Conservation (phyloP, 2,888 invertebrate genomes). For the Anarsia innoxiella region DNA sequence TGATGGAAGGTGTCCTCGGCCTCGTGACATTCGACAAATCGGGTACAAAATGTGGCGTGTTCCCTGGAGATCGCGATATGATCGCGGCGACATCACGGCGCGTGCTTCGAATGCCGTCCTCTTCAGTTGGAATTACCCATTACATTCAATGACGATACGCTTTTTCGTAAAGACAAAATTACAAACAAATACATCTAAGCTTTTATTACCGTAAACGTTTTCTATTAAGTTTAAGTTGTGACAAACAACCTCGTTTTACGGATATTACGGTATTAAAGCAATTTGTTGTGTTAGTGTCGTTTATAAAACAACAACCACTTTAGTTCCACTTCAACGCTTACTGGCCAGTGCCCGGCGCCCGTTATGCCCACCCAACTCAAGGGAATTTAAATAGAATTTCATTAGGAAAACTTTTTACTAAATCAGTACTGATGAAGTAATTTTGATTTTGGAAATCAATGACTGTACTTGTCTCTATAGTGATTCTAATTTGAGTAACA, state of each 20-base stretch:
- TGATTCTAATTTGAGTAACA: too few species aligned
- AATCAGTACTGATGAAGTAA: too few species aligned
- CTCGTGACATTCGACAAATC: slow-evolving; percentile 26
- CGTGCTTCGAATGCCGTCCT: slow-evolving; percentile 65
- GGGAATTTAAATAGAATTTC: too few species aligned
- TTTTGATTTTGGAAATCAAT: too few species aligned
- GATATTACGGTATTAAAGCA: slow-evolving; percentile 39
- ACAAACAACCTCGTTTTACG: slow-evolving; percentile 51
- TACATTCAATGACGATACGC: slow-evolving; percentile 64
- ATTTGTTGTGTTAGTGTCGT: slow-evolving; percentile 19
- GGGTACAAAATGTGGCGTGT: slow-evolving; percentile 30
- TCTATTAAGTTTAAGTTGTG: slow-evolving; percentile 50
- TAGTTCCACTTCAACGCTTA: slow-evolving; percentile 10
- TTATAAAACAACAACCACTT: slow-evolving; percentile 10
- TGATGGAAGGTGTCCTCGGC: slow-evolving; percentile 31
- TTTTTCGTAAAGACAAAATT: slow-evolving; percentile 51
- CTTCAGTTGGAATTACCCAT: slow-evolving; percentile 59
- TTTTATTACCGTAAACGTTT: slow-evolving; percentile 64
- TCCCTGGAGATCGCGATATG: slow-evolving; percentile 66
- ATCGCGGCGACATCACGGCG: slow-evolving; percentile 62
- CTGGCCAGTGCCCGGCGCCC: too few species aligned
- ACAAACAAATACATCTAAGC: slow-evolving; percentile 49
- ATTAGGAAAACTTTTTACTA: too few species aligned
- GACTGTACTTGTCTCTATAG: too few species aligned
- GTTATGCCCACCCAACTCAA: slow-evolving; percentile 7